Evolutionary conservation across 1,140 invertebrate genomes (phyloP).

Genomic region (Trachelipus rathkii): DNA sequence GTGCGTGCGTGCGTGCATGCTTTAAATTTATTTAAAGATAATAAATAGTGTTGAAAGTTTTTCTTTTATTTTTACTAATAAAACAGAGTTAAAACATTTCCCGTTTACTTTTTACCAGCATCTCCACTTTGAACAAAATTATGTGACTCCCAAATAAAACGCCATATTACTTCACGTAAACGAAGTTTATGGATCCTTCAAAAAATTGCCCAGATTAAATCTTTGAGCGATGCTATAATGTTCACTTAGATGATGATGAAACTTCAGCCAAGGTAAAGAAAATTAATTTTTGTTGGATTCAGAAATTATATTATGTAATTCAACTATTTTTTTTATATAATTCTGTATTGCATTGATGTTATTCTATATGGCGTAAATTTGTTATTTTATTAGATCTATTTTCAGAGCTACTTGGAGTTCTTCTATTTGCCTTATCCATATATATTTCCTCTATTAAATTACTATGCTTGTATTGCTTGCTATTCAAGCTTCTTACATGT

Average conservation of each 20-base stretch:
- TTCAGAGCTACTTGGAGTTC: too few species aligned
- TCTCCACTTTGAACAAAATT: too few species aligned
- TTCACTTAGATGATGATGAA: not conserved
- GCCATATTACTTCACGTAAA: not conserved
- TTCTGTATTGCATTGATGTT: not conserved
- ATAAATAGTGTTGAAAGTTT: too few species aligned
- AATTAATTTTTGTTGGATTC: not conserved
- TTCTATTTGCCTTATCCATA: too few species aligned
- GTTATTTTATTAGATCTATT: too few species aligned
- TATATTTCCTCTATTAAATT: too few species aligned
- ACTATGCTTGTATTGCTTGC: too few species aligned
- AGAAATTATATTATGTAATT: too few species aligned
- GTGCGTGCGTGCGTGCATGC: too few species aligned
- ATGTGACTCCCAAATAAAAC: not conserved
- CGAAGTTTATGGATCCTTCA: not conserved
- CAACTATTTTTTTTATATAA: not conserved
- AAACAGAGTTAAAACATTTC: not conserved
- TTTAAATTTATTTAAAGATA: too few species aligned
- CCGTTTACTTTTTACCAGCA: not conserved
- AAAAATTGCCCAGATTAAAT: constrained; percentile 6
- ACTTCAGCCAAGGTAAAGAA: not conserved
- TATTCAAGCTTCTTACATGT: too few species aligned
- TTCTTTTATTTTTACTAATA: not conserved
- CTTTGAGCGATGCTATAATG: not conserved
- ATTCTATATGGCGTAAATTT: not conserved